Evolutionary conservation across 2,888 invertebrate genomes (phyloP), one percentile per base, ranked within the genome.

Genomic region (Acleris sparsana): DNA sequence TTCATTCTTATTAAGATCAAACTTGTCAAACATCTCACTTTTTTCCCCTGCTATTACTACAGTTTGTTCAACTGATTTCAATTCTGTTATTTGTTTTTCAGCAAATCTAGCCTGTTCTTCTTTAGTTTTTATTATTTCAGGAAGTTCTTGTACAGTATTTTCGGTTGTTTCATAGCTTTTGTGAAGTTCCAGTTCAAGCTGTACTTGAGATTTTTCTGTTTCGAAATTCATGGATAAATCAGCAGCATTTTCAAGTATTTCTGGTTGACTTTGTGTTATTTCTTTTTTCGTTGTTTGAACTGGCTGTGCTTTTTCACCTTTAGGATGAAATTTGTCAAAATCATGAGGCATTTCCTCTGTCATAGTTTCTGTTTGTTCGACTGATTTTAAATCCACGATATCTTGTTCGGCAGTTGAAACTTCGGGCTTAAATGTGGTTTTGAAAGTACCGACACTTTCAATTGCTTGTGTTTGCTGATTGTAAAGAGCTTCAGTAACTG

Each of bases 151-250:
- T 43, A 69, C 33, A 17, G 76, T 66, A 58, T 77, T 78, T 81
- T 88, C 88, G 43, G 77, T 71, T 51, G 84, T 88, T 18, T 75
- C 73, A 60, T 85, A 86, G 60, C 79, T 84, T 78, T 80, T 87
- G 62, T 81, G 75, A 18, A 82, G 70, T 71, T 87, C 84, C 29
- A 86, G 67, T 46, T 81, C 78, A n/a, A 69, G 77, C 51, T 71
- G 67, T 6, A 75, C 75, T 61, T 71, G 66, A 62, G 67, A 80
- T 72, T 76, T 63, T 67, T 76, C 73, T 4, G 77, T 73, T 69
- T 72, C 71, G 63, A 73, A 80, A 44, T 70, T 70, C 2, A 71
- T 63, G 17, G 46, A 7, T 6, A 46, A 46, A 46, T 46, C 46
- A 17, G 17, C 7, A 7, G 46, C 17, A n/a, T n/a, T 46, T 46